These are phyloP conservation scores for Acanthisitta chloris DNA, from an alignment of 2,113 vertebrate species.

Conservation along the genomic window DNA sequence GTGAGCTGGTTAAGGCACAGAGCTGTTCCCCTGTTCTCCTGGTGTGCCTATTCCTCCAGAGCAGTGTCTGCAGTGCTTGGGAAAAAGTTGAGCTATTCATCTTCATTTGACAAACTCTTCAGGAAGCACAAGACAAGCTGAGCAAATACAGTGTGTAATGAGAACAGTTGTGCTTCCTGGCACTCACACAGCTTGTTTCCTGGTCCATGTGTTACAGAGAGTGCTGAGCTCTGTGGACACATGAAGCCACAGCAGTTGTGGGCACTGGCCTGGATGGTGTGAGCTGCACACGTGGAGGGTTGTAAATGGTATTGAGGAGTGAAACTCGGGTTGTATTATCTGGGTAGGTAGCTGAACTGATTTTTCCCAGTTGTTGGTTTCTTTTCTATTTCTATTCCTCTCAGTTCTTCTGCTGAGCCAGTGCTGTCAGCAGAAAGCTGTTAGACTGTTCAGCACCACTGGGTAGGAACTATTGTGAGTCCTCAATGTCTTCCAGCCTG, in stretches of 20 bases:
- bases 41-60: not conserved
- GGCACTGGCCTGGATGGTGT: fast-evolving
- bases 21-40: not conserved
- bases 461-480: not conserved
- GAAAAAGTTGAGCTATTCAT: not conserved
- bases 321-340: not conserved
- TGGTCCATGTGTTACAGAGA: not conserved
- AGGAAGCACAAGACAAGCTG: not conserved
- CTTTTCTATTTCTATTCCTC: not conserved
- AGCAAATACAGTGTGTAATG: not conserved
- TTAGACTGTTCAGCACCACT: not conserved
- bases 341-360: not conserved
- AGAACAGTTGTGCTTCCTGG: not conserved
- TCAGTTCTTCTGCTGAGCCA: not conserved
- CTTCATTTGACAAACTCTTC: not conserved
- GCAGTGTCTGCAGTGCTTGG: not conserved
- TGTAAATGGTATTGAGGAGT: not conserved
- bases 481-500: not conserved
- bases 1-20: not conserved
- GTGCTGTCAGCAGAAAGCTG: not conserved
- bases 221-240: not conserved
- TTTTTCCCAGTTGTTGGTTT: not conserved
- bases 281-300: not conserved
- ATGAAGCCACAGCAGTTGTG: not conserved
- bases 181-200: not conserved